Evolutionary conservation across 2,888 invertebrate species (phyloP), one percentile per base, ranked within the genome.

Genomic region (Venustoraphidia nigricollis): DNA sequence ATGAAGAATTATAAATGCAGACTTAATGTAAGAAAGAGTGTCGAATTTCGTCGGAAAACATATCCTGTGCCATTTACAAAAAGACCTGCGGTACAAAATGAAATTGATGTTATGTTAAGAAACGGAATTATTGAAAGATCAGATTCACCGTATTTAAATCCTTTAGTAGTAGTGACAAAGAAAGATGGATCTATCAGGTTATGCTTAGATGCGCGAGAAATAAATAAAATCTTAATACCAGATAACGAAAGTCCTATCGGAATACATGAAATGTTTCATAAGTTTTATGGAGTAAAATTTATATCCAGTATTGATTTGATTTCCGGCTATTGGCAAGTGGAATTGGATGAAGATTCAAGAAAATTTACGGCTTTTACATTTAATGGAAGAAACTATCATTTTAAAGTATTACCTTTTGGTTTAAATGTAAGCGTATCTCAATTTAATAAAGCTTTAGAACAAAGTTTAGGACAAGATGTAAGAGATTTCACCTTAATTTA

Each of bases 331-430:
- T 50, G 46, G 40, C 51, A 51, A 14, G 34, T 51, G 5, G 34
- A 36, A n/a, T 34, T 51, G 10, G 11, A 11, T 2, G 9, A 27
- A 1, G n/a, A 36, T 10, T 39, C 44, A 37, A 27, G 46, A 34
- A 44, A 49, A 45, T 51, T 42, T 36, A 49, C 45, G 1, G 45
- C 37, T n/a, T 51, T 51, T 36, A n/a, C 41, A 10, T 14, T 44
- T 17, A 40, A 51, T 10, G 40, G 48, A 17, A n/a, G 42, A 38
- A 44, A 40, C 8, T 51, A 49, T 35, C 14, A 17, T 2, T 51
- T 51, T 35, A 41, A 36, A 3, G 48, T 47, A 6, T 14, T 48
- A 34, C 48, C 50, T 11, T 50, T 50, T 35, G 50, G 50, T 6
- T 17, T 51, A n/a, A 45, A 36, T n/a, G 36, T 47, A 17, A 38